These are phyloP conservation scores for Odontesthes bonariensis DNA, from an alignment of 2,113 vertebrate genomes.

Conservation along the genomic window DNA sequence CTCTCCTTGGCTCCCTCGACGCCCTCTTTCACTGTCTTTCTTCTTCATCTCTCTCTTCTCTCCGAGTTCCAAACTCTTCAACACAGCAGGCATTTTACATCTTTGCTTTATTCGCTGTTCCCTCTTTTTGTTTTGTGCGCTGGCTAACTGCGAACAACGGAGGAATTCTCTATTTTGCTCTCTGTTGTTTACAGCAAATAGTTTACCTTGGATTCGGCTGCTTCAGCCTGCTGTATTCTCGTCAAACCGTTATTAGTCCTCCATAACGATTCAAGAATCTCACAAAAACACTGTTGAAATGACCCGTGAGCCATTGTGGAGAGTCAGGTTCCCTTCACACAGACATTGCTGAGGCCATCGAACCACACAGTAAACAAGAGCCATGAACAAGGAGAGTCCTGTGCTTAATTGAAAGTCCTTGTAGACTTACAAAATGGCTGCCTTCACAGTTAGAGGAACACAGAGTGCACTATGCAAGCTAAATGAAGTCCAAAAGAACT, in stretches of 20 bases:
- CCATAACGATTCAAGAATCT: conserved; percentile 20
- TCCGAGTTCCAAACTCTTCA: conserved; percentile 56
- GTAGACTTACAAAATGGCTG: background rate
- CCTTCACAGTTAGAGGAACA: background rate
- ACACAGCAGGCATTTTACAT: conserved; percentile 67
- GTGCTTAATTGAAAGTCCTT: background rate
- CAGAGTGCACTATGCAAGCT: background rate
- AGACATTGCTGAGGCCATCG: background rate
- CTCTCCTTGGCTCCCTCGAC: conserved; percentile 62
- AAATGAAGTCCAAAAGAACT: background rate
- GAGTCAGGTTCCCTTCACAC: background rate
- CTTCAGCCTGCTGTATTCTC: conserved; percentile 16
- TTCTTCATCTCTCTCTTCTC: conserved; percentile 43
- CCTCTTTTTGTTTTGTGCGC: conserved; percentile 57
- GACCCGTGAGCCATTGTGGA: conserved; percentile 10
- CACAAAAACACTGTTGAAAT: conserved; percentile 19
- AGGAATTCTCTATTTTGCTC: conserved; percentile 41
- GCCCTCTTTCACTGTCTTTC: conserved; percentile 51
- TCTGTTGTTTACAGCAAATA: conserved; percentile 35
- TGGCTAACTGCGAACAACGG: conserved; percentile 45
- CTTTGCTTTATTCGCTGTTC: conserved; percentile 66
- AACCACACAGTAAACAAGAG: conserved; percentile 18
- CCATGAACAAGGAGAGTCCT: background rate
- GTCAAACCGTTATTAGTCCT: conserved; percentile 11
- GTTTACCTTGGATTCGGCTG: conserved; percentile 62